A percentile compares a stretch with the other conserved stretches of the same genome.
These are phyloP conservation scores for Theocolax elegans DNA, from an alignment of 1,140 invertebrate genomes.

Conservation along the genomic window DNA sequence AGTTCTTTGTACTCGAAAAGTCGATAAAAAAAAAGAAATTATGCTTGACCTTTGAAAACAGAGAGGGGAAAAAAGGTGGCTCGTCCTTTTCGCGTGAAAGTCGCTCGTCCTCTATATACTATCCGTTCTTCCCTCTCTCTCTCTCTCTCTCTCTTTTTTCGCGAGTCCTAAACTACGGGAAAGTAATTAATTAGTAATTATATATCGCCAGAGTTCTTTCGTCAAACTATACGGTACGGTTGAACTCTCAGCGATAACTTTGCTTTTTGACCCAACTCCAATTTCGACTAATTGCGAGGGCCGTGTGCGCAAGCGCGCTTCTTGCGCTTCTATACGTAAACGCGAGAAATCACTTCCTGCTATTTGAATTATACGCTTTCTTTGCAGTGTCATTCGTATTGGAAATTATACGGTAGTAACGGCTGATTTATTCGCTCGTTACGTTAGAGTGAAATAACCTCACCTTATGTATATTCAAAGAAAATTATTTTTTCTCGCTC, in stretches of 20 bases:
- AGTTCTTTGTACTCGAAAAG: neutral
- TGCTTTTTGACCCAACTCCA: conserved; percentile 36
- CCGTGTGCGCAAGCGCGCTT: neutral
- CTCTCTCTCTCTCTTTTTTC: conserved; percentile 2
- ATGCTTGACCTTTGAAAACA: conserved; percentile 18
- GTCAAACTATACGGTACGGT: neutral
- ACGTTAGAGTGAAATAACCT: too few species aligned
- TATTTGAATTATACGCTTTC: neutral
- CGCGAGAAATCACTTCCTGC: conserved; percentile 19
- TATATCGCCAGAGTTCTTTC: conserved; percentile 31
- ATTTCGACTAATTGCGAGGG: conserved; percentile 41
- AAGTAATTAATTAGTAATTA: conserved; percentile 42
- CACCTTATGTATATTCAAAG: too few species aligned
- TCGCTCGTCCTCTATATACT: neutral
- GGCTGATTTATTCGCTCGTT: neutral
- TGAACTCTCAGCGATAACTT: conserved; percentile 27
- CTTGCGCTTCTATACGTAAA: neutral
- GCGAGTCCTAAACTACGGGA: conserved; percentile 14
- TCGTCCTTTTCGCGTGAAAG: neutral
- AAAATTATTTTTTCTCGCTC: too few species aligned
- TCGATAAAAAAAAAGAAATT: conserved; percentile 21
- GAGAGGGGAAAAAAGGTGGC: neutral
- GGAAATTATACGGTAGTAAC: neutral
- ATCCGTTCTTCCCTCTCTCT: neutral
- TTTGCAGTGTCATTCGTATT: neutral